Conservation (phyloP, 2,113 vertebrate species). For the Silurus meridionalis region DNA sequence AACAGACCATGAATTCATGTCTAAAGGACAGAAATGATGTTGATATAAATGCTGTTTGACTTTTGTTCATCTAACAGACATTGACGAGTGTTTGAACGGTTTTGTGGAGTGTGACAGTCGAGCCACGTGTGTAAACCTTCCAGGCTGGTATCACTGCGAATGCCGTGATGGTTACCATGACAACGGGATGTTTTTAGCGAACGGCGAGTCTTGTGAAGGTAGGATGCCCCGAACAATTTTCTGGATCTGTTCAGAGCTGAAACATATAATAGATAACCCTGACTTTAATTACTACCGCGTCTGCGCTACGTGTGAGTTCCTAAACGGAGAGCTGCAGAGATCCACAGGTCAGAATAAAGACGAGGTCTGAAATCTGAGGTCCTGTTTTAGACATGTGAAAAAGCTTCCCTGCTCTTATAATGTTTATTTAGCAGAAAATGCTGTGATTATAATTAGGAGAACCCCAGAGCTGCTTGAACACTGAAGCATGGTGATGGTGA, state of each 20-base stretch:
- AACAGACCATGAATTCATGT: background rate
- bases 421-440: background rate
- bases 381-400: background rate
- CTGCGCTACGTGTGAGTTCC: background rate
- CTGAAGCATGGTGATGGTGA: background rate
- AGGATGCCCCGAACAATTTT: conserved; percentile 52
- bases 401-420: background rate
- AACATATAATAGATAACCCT: background rate
- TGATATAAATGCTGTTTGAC: background rate
- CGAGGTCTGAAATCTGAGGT: background rate
- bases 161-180: conserved; percentile 98
- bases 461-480: background rate
- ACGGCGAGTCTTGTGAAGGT: conserved; percentile 97
- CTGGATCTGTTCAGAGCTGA: background rate
- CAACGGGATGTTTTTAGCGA: conserved; percentile 93
- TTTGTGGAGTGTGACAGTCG: conserved; percentile 96
- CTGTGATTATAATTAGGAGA: background rate
- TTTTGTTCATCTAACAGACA: conserved; percentile 73
- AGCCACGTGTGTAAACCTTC: conserved; percentile 94
- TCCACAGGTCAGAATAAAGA: background rate
- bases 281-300: background rate
- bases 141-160: conserved; percentile 99
- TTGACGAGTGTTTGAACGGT: conserved; percentile 93
- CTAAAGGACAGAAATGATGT: background rate
- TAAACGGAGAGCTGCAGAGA: background rate